These are phyloP conservation scores for Amphimallon solstitiale DNA, from an alignment of 2,888 invertebrate genomes.

Conservation along the genomic window DNA sequence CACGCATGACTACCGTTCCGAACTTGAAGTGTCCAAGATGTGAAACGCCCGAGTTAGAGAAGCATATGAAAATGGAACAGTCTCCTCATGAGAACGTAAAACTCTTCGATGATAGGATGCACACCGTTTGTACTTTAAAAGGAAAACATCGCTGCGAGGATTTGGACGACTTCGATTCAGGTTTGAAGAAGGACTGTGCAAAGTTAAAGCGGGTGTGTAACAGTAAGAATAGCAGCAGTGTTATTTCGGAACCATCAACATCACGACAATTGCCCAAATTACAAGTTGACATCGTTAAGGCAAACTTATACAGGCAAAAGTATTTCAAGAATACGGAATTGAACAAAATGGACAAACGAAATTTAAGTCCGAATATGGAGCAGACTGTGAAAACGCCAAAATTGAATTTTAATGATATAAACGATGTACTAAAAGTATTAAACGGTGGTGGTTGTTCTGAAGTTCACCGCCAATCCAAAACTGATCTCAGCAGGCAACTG, in stretches of 20 bases:
- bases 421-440: constrained; percentile 61
- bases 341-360: constrained; percentile 46
- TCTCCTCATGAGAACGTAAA: no score
- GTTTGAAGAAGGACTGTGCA: constrained; percentile 39
- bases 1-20: constrained; percentile 67
- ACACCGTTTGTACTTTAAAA: constrained; percentile 75
- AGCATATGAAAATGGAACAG: constrained; percentile 50
- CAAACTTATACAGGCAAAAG: constrained; percentile 41
- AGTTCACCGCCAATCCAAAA: constrained; percentile 44
- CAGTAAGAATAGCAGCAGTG: constrained; percentile 26
- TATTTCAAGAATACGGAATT: constrained; percentile 33
- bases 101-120: constrained; percentile 76
- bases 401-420: constrained; percentile 62
- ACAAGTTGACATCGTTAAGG: constrained; percentile 48
- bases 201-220: constrained; percentile 49
- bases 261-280: constrained; percentile 52
- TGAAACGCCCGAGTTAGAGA: constrained; percentile 39
- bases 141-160: constrained; percentile 83
- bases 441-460: constrained; percentile 41
- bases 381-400: constrained; percentile 53
- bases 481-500: constrained; percentile 57
- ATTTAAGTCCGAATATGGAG: constrained; percentile 41
- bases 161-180: constrained; percentile 72
- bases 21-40: constrained; percentile 63
- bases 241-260: constrained; percentile 50